Evolutionary conservation across 2,113 vertebrate genomes (phyloP), one percentile per base, ranked within the genome.

Genomic region (Poecilia latipinna): DNA sequence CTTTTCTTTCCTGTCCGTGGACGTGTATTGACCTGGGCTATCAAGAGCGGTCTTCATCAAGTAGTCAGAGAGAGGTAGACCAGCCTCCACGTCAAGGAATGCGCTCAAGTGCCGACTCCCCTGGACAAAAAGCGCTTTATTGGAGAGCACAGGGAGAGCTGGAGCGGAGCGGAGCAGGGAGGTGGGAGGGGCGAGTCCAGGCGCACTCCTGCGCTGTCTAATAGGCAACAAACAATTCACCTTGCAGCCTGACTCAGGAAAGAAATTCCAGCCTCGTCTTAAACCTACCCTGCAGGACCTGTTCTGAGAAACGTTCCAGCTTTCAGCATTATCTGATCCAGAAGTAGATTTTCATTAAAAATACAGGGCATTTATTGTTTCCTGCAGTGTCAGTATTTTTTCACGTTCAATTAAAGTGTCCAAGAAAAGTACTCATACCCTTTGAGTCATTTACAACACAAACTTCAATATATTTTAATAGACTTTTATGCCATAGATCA

Each of bases 91-190:
- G 88, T 89, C 80, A 83, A 88, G 90, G 88, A 92, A 93, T 90
- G 88, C 84, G 86, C 86, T 88, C 80, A 61, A 89, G 86, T 82
- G 82, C 83, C 11, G 78, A 84, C 78, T 88, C 78, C 51, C 78
- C 60, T 39, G 74, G 82, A 90, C 77, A 91, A 84, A 91, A 91
- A 91, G 88, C 84, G 86, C 91, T 93, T 92, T 92, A 92, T 92
- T 83, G 88, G 82, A 42, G 85, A 78, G 78, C 74, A 60, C 77
- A 80, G 81, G 67, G 71, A 86, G 82, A 87, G 87, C 64, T 61
- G 33, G 42, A 13, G 39, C 39, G 39, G 39, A 74, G 82, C 74
- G n/a, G 70, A 76, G 84, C 26, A 82, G 44, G 77, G 90, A 87
- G 92, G 82, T 86, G 89, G 75, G 91, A 80, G 74, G 74, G 77